Conservation (phyloP, 35 echinoderm and acorn worm species). For the Strongylocentrotus purpuratus region DNA sequence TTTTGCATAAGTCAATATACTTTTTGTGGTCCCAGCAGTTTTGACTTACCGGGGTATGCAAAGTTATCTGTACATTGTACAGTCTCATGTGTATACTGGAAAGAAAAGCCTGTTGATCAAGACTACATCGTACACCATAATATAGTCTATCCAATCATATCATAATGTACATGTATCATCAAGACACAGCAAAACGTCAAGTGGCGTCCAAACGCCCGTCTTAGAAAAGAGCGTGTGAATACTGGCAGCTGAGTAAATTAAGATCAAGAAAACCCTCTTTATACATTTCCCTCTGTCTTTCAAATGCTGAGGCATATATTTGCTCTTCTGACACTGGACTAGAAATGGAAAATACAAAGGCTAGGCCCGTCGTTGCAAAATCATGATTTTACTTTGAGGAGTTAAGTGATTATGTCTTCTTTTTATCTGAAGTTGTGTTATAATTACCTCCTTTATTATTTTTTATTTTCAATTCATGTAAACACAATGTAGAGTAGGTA, state of each 20-base stretch:
- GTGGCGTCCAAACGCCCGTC: background rate
- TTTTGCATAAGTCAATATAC: no score
- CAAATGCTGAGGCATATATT: background rate
- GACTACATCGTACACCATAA: background rate
- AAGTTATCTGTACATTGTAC: no score
- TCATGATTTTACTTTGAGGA: background rate
- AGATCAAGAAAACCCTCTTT: background rate
- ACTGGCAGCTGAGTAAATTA: background rate
- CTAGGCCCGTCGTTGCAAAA: background rate
- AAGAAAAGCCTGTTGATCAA: background rate
- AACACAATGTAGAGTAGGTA: no score
- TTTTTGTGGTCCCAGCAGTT: no score
- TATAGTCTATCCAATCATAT: background rate
- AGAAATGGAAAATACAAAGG: background rate
- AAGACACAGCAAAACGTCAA: background rate
- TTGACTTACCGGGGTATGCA: no score
- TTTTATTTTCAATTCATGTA: background rate
- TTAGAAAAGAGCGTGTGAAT: constrained; percentile 4
- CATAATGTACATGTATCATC: background rate
- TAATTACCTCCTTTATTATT: background rate
- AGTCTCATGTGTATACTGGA: no score
- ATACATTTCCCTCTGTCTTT: background rate
- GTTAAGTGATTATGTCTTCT: background rate
- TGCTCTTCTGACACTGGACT: background rate
- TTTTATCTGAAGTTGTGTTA: background rate